phyloP scores from a whole-genome alignment of 2,888 invertebrate species.

The Tenodera sinensis region DNA sequence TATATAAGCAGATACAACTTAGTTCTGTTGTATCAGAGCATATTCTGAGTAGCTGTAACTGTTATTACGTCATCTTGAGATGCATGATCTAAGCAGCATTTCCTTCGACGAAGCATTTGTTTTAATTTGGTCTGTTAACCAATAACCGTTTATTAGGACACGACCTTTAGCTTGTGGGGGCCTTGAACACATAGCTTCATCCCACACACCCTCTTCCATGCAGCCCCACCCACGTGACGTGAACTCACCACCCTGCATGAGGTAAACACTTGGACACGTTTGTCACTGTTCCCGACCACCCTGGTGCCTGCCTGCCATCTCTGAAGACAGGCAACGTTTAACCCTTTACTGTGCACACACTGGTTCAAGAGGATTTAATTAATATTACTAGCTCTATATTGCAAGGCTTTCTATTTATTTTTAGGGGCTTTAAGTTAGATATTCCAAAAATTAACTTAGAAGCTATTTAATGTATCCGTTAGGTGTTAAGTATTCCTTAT shows the following conservation, averaged over 20 bases:
- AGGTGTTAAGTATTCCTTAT: too few relatives aligned
- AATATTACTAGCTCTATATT: too few relatives aligned
- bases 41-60: too few relatives aligned
- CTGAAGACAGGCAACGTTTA: not conserved
- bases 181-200: not conserved
- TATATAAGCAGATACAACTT: too few relatives aligned
- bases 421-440: too few relatives aligned
- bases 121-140: not conserved
- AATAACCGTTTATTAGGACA: not conserved
- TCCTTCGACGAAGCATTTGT: not conserved
- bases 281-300: not conserved
- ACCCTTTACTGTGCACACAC: not conserved
- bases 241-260: not conserved
- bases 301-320: not conserved
- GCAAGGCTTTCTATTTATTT: too few relatives aligned
- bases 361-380: too few relatives aligned
- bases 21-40: too few relatives aligned
- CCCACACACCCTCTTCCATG: not conserved
- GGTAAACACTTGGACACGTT: not conserved
- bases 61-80: too few relatives aligned
- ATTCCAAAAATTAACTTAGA: too few relatives aligned
- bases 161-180: not conserved
- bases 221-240: not conserved
- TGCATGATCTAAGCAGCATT: too few relatives aligned
- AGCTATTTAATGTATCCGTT: too few relatives aligned